These are phyloP conservation scores for Equus quagga DNA, from an alignment of 2,113 vertebrate genomes.

Conservation along the genomic window DNA sequence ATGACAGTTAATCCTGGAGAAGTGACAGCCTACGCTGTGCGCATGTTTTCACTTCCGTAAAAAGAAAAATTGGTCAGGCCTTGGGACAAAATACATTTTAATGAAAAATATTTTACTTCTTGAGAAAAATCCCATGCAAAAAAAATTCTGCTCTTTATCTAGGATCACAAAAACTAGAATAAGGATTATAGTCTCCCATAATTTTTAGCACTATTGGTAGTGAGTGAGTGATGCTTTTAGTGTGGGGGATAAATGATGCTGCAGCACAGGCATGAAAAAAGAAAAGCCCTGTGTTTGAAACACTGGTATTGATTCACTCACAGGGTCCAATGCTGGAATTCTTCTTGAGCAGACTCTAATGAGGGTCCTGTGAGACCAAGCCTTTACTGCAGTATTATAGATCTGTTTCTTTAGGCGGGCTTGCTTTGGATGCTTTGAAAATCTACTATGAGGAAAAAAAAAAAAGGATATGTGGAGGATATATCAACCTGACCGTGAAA, in stretches of 20 bases:
- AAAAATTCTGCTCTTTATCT: neutral
- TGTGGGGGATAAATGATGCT: accelerated
- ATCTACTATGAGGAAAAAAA: neutral
- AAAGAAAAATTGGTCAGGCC: neutral
- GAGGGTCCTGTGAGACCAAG: neutral
- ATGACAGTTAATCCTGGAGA: neutral
- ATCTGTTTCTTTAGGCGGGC: neutral
- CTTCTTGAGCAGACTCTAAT: no score
- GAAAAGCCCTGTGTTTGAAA: neutral
- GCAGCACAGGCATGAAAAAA: accelerated
- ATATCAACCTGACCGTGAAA: accelerated
- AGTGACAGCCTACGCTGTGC: neutral
- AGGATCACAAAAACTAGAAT: neutral
- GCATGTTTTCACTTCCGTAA: neutral
- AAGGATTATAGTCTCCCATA: neutral
- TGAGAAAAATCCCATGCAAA: neutral
- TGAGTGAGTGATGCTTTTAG: neutral
- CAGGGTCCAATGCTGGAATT: neutral
- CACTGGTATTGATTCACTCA: accelerated
- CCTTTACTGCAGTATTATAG: accelerated
- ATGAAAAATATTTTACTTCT: neutral
- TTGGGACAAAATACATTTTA: neutral
- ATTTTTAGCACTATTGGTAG: neutral
- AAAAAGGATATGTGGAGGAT: neutral
- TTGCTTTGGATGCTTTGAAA: neutral